Base-by-base conservation (phyloP, 2,888 invertebrate species). In the Agriotes lineatus region DNA sequence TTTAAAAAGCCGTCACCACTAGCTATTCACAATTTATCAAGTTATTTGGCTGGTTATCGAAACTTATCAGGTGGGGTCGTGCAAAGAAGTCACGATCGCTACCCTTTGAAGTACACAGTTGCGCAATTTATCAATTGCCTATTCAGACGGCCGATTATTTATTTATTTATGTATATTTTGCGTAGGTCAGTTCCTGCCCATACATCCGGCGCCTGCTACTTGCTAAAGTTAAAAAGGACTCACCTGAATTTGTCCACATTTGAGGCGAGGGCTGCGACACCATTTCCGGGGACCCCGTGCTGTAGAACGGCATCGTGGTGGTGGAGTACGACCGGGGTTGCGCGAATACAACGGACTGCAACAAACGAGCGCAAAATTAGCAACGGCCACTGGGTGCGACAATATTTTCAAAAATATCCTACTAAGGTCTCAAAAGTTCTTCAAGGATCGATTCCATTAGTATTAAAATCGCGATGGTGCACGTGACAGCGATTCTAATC, bases 241-340 rank as follows among this genome's bases (percentile, higher is more conserved):
- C 74, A 83, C 83, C 82, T 70, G 81, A 76, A 76, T 82, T 83
- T 33, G 79, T 77, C 83, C 83, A 83, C 56, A 82, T 62, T 71
- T 81, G 81, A 44, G 80, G 70, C 1, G 78, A 67, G 69, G 82
- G 82, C 20, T 70, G 70, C 2, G 79, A 74, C 16, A 78, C 78
- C 62, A 82, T 35, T 73, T 82, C 82, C 0, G 82, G 82, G 3
- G 83, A 83, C 54, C 79, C 80, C 39, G 79, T 78, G 67, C 82
- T 71, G 48, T 71, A 82, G 58, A 80, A 80, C 69, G 80, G 79
- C 75, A 79, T 80, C 9, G 73, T 67, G 5, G 77, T 71, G 7
- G 78, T 70, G 1, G 79, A 70, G 65, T 78, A 80, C 20, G 67
- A 74, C 77, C 72, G 7, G 78, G 70, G 54, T 77, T 79, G 70